These are phyloP conservation scores for Chloropsis cyanopogon DNA, from an alignment of 2,113 vertebrate genomes.

Conservation along the genomic window DNA sequence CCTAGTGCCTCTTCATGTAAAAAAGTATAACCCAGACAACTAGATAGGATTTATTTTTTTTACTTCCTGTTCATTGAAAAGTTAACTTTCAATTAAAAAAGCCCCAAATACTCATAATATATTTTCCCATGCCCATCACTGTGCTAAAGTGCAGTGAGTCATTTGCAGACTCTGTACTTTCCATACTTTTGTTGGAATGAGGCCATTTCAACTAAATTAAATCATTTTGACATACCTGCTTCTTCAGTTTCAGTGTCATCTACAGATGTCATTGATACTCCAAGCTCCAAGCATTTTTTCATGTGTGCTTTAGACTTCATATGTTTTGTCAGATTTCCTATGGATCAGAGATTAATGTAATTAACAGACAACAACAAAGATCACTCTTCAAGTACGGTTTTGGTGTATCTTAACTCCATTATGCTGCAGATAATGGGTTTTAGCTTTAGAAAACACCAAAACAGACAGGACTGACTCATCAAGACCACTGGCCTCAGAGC, in stretches of 20 bases:
- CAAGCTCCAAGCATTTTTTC: constrained; percentile 98
- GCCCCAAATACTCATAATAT: background rate
- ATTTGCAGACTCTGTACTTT: constrained; percentile 3
- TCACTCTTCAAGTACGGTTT: background rate
- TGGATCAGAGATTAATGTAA: constrained; percentile 27
- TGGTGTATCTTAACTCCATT: background rate
- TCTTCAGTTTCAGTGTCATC: constrained; percentile 91
- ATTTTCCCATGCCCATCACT: background rate
- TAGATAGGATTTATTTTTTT: background rate
- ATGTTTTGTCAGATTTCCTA: constrained; percentile 98
- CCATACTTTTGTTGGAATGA: background rate
- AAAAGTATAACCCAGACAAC: background rate
- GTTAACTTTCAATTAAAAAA: constrained; percentile 5
- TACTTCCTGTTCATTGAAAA: constrained; percentile 27
- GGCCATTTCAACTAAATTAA: background rate
- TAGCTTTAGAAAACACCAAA: background rate
- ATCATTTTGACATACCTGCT: constrained; percentile 79
- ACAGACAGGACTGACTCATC: background rate
- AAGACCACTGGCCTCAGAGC: background rate
- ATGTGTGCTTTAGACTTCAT: constrained; percentile 99
- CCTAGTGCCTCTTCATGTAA: background rate
- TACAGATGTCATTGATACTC: constrained; percentile 93
- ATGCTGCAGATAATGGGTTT: background rate
- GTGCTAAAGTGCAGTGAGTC: constrained; percentile 23
- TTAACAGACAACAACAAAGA: background rate